Evolutionary conservation across 2,113 vertebrate species (phyloP).

Genomic region (Patagioenas fasciata): DNA sequence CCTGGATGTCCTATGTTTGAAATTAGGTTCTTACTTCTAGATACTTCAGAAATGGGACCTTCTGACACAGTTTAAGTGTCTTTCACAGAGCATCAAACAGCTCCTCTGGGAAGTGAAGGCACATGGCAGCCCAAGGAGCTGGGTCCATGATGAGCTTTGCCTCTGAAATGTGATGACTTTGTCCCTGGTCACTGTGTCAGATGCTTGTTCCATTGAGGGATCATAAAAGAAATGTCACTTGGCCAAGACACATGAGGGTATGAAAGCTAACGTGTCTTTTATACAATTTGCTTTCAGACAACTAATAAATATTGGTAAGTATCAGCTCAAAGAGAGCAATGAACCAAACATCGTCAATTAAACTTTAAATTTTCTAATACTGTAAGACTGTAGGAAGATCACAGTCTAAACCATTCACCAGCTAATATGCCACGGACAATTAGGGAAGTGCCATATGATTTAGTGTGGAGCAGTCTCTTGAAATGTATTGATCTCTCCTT

Average conservation of each 20-base stretch:
- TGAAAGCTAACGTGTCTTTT: background rate
- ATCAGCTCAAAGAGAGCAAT: background rate
- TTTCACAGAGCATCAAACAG: background rate
- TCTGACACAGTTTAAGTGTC: background rate
- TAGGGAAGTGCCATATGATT: background rate
- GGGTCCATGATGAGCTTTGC: background rate
- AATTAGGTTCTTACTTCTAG: background rate
- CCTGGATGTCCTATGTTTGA: background rate
- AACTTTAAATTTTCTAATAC: background rate
- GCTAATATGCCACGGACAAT: rapidly evolving
- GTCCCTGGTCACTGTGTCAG: background rate
- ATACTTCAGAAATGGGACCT: background rate
- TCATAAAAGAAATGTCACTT: background rate
- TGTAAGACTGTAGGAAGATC: background rate
- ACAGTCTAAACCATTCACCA: background rate
- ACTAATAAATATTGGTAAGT: background rate
- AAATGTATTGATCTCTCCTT: background rate
- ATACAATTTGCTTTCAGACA: background rate
- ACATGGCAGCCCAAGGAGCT: background rate
- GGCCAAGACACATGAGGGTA: background rate
- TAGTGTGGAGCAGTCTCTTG: background rate
- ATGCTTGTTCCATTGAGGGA: background rate
- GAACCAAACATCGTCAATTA: background rate
- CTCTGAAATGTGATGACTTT: background rate
- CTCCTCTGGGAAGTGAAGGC: background rate